Percentiles rank a stretch among this genome's conserved stretches.
phyloP scores from a whole-genome alignment of 2,888 invertebrate genomes.

The Lepidochitona cinerea region DNA sequence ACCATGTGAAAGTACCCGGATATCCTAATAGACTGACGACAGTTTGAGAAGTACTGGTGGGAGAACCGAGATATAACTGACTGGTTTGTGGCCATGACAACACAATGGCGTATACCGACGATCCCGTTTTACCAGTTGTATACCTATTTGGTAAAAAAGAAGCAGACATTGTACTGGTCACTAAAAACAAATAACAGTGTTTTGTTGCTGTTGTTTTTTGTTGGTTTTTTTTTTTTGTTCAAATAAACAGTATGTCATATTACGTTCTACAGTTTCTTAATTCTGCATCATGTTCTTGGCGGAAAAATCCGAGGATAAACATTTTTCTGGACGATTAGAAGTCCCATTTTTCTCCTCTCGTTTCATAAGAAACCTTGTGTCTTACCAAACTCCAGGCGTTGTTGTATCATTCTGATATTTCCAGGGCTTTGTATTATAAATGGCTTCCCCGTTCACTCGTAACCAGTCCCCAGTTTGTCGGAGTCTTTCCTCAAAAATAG shows the following conservation, averaged over 20 bases:
- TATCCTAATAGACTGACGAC: conserved; percentile 74
- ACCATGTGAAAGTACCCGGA: conserved; percentile 11
- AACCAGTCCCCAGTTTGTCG: conserved; percentile 86
- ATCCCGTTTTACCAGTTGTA: conserved; percentile 40
- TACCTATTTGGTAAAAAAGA: conserved; percentile 37
- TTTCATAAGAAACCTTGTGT: not conserved
- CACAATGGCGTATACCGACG: conserved; percentile 76
- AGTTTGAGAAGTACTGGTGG: conserved; percentile 56
- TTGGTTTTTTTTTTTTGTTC: no score
- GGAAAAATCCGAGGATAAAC: no score
- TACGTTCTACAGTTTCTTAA: no score
- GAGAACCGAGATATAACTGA: conserved; percentile 73
- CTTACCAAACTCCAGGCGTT: conserved; percentile 81
- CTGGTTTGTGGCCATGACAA: conserved; percentile 80
- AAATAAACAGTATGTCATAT: no score
- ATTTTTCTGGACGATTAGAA: no score
- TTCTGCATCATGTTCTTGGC: no score
- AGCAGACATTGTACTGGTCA: not conserved
- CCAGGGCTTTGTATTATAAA: conserved; percentile 87
- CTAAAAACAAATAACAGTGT: no score
- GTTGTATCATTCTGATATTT: conserved; percentile 81
- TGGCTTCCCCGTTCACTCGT: conserved; percentile 87
- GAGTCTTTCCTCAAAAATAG: conserved; percentile 89
- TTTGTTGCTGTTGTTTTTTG: no score
- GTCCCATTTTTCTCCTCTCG: no score